These are phyloP conservation scores for Stenurella melanura DNA, from an alignment of 2,888 invertebrate genomes.

Conservation along the genomic window DNA sequence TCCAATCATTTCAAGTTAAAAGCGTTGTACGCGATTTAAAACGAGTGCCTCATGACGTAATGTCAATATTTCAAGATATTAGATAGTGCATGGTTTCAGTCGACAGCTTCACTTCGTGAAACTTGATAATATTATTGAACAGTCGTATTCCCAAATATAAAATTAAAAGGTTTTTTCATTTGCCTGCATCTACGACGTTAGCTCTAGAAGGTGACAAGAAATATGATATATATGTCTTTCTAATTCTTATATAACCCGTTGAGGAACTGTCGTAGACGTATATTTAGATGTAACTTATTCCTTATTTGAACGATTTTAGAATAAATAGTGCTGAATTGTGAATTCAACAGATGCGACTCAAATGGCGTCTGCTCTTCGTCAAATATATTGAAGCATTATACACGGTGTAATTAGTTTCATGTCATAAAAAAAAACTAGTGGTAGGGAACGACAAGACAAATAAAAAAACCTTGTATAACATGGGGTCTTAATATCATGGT, in stretches of 20 bases:
- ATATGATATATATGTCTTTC: neutral
- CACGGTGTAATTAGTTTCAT: too few relatives aligned
- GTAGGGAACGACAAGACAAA: too few relatives aligned
- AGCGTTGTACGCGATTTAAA: neutral
- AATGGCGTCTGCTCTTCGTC: too few relatives aligned
- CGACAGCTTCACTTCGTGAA: neutral
- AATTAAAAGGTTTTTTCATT: neutral
- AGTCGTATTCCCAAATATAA: neutral
- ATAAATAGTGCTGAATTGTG: neutral
- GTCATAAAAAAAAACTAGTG: too few relatives aligned
- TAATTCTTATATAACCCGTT: neutral
- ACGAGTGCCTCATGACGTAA: neutral
- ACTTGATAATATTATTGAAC: neutral
- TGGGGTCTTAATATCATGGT: too few relatives aligned
- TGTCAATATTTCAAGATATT: neutral
- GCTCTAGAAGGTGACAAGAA: neutral
- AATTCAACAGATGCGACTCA: neutral
- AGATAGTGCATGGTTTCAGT: neutral
- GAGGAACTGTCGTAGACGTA: neutral
- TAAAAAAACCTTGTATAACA: too few relatives aligned
- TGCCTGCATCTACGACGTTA: neutral
- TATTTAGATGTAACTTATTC: too few relatives aligned
- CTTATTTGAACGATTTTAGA: neutral
- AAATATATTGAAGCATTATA: too few relatives aligned
- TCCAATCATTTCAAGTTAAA: neutral